phyloP scores from a whole-genome alignment of 2,113 vertebrate genomes.

The Chroicocephalus ridibundus region DNA sequence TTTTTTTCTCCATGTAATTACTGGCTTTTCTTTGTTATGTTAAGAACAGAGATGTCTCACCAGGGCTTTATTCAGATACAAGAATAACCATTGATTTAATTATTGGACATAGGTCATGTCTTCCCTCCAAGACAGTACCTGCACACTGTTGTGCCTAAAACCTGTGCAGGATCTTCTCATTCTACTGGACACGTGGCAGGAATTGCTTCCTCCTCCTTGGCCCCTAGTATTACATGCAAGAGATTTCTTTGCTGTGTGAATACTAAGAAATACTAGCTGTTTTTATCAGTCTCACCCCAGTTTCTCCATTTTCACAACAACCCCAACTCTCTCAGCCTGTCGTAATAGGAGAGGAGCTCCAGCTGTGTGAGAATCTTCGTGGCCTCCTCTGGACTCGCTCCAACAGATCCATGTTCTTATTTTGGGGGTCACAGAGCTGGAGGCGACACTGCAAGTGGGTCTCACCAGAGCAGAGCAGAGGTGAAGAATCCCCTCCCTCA shows the following conservation, averaged over 20 bases:
- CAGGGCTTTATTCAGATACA: neutral
- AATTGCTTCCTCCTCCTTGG: neutral
- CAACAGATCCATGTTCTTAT: too few relatives aligned
- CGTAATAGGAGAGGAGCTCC: too few relatives aligned
- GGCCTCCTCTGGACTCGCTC: too few relatives aligned
- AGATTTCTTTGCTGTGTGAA: neutral
- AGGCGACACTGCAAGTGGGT: too few relatives aligned
- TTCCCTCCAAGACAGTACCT: neutral
- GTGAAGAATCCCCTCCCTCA: too few relatives aligned
- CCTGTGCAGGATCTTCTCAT: neutral
- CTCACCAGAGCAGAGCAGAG: too few relatives aligned
- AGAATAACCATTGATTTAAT: neutral
- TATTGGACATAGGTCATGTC: neutral
- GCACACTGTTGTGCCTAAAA: neutral
- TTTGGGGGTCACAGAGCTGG: too few relatives aligned
- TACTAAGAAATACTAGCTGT: neutral
- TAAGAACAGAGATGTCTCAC: neutral
- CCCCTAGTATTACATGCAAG: fast-evolving
- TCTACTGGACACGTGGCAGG: neutral
- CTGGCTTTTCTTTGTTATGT: neutral
- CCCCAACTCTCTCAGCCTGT: too few relatives aligned
- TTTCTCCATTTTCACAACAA: neutral
- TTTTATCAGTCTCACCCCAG: neutral
- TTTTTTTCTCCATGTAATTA: neutral
- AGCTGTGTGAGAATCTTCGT: too few relatives aligned